A percentile compares a stretch with the other conserved stretches of the same genome.
phyloP scores from a whole-genome alignment of 2,797 vertebrate species.

The Myotis pilosus region DNA sequence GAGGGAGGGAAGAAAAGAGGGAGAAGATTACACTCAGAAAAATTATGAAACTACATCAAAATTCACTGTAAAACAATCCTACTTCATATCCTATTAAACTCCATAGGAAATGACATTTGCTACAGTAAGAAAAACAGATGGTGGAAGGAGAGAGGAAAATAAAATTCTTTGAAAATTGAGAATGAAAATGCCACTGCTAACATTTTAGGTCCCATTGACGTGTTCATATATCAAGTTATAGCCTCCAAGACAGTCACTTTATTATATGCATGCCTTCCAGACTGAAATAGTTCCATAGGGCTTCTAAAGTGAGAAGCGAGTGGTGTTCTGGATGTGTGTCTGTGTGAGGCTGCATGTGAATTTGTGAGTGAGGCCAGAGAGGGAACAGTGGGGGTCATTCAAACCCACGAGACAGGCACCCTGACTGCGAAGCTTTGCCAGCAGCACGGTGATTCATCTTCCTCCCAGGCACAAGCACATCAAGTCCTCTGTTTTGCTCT shows the following conservation, averaged over 20 bases:
- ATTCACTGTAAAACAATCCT: slow-evolving; percentile 50
- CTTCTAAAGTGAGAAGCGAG: slow-evolving; percentile 67
- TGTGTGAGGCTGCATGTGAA: slow-evolving; percentile 6
- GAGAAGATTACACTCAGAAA: background rate
- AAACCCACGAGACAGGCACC: slow-evolving; percentile 57
- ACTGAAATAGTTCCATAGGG: slow-evolving; percentile 64
- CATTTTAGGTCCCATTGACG: slow-evolving; percentile 72
- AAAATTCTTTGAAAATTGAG: slow-evolving; percentile 73
- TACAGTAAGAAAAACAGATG: slow-evolving; percentile 73
- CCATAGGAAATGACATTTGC: slow-evolving; percentile 65
- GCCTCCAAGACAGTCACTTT: slow-evolving; percentile 67
- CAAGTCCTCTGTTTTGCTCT: slow-evolving; percentile 77
- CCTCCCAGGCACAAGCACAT: slow-evolving; percentile 71
- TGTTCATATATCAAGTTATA: slow-evolving; percentile 71
- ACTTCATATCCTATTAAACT: slow-evolving; percentile 58
- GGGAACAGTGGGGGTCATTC: slow-evolving; percentile 70
- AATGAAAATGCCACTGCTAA: slow-evolving; percentile 74
- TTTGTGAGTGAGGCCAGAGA: background rate
- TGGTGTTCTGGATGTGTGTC: slow-evolving; percentile 29
- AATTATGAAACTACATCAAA: slow-evolving; percentile 41
- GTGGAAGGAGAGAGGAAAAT: slow-evolving; percentile 69
- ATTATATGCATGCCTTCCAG: slow-evolving; percentile 62
- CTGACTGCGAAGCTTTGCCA: slow-evolving; percentile 41
- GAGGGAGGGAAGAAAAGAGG: background rate
- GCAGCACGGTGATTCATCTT: slow-evolving; percentile 61